These are phyloP conservation scores for Aelia acuminata DNA, from an alignment of 2,888 invertebrate genomes.

Conservation along the genomic window DNA sequence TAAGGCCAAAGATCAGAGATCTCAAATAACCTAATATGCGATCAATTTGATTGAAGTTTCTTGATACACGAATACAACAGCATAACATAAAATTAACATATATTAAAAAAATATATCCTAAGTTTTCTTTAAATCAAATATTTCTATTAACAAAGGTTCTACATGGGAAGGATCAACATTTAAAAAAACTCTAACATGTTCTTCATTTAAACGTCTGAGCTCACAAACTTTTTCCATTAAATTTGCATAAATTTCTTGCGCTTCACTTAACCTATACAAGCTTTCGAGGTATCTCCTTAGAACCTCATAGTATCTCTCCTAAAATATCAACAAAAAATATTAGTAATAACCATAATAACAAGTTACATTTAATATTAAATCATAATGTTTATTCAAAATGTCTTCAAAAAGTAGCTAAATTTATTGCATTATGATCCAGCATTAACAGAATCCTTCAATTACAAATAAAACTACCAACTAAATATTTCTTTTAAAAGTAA, in stretches of 20 bases:
- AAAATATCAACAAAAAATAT: conserved; percentile 67
- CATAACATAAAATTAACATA: not conserved
- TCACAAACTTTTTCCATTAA: conserved; percentile 93
- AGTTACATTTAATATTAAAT: no score
- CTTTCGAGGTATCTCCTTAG: conserved; percentile 87
- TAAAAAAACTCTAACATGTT: conserved; percentile 91
- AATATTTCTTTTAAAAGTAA: no score
- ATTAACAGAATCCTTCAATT: no score
- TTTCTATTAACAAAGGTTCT: conserved; percentile 93
- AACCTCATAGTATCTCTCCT: conserved; percentile 92
- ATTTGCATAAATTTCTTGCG: conserved; percentile 87
- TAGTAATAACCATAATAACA: not conserved
- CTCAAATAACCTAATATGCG: not conserved
- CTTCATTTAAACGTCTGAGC: conserved; percentile 88
- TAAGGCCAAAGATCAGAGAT: not conserved
- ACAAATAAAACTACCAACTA: no score
- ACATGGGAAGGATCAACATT: conserved; percentile 93
- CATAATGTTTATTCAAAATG: no score
- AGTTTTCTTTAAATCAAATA: conserved; percentile 87
- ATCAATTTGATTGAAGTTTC: not conserved
- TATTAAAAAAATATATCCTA: conserved; percentile 32
- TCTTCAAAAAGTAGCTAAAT: no score
- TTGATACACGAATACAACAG: not conserved
- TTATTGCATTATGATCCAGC: no score
- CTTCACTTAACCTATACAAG: conserved; percentile 87